A percentile compares a stretch with the other conserved stretches of the same genome.
These are phyloP conservation scores for Andricus quercusramuli DNA, from an alignment of 2,888 invertebrate genomes.

Conservation along the genomic window DNA sequence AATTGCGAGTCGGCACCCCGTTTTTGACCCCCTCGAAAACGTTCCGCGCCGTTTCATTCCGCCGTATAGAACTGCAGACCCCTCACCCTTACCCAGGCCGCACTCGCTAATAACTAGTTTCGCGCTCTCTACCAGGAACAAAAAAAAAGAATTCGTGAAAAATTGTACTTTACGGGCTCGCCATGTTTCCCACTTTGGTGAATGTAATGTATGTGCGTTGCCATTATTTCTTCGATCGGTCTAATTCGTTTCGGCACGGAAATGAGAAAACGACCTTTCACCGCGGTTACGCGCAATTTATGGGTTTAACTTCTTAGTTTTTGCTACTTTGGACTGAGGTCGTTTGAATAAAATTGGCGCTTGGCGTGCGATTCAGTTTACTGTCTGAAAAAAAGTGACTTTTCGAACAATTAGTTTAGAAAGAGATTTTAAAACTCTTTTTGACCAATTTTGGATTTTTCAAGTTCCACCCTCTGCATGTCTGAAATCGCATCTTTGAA, in stretches of 20 bases:
- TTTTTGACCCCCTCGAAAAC: conserved; percentile 50
- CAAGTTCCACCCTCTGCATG: too few relatives aligned
- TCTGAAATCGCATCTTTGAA: too few relatives aligned
- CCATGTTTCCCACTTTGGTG: conserved; percentile 24
- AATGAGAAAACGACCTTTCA: neutral
- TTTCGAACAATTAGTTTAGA: too few relatives aligned
- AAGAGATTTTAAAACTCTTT: too few relatives aligned
- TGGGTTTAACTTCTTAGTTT: conserved; percentile 6
- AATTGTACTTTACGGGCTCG: conserved; percentile 41
- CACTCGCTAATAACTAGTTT: conserved; percentile 66
- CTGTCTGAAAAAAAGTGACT: too few relatives aligned
- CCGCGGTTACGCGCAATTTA: neutral
- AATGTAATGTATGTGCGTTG: conserved; percentile 10
- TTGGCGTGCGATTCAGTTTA: neutral
- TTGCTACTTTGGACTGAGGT: neutral
- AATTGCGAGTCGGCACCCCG: conserved; percentile 69
- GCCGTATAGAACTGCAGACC: conserved; percentile 44
- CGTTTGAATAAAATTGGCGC: neutral
- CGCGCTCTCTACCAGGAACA: conserved; percentile 32
- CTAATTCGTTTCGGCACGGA: conserved; percentile 13
- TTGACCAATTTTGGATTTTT: too few relatives aligned
- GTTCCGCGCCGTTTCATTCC: conserved; percentile 63
- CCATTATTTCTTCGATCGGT: conserved; percentile 32
- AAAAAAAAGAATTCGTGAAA: conserved; percentile 46
- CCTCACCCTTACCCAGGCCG: conserved; percentile 47